A percentile compares a stretch with the other conserved stretches of the same genome.
Conservation (phyloP, 1,140 invertebrate species). For the Fopius arisanus region DNA sequence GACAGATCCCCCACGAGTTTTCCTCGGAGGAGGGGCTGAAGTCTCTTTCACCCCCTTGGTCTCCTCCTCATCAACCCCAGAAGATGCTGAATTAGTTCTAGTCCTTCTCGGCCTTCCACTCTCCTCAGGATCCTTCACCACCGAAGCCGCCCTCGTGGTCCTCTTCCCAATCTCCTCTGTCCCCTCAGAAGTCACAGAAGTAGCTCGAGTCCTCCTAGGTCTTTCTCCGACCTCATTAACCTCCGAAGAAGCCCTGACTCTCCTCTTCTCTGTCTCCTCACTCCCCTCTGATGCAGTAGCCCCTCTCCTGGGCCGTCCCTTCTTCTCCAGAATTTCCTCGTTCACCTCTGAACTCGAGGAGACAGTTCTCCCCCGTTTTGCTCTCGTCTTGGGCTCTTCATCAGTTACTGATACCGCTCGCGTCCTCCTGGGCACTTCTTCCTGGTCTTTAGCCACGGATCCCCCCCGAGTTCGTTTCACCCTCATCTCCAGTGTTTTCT, state of each 20-base stretch:
- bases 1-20: slow-evolving; percentile 9
- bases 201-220: background rate
- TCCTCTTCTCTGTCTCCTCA: background rate
- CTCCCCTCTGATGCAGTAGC: background rate
- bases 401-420: slow-evolving; percentile 25
- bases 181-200: background rate
- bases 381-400: background rate
- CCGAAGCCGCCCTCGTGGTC: slow-evolving; percentile 16
- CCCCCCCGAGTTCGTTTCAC: background rate
- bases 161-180: background rate
- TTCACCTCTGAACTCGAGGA: background rate
- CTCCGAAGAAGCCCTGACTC: background rate
- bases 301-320: background rate
- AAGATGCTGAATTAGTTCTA: background rate
- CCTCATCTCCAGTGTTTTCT: too few relatives aligned
- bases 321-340: background rate
- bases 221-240: background rate
- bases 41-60: background rate
- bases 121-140: slow-evolving; percentile 26
- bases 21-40: too few relatives aligned
- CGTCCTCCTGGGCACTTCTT: slow-evolving; percentile 9
- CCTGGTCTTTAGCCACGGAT: slow-evolving; percentile 9
- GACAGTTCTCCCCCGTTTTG: background rate
- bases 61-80: background rate
- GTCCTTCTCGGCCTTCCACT: background rate